Conservation (phyloP, 2,888 invertebrate genomes). For the Aspidiotus destructor region DNA sequence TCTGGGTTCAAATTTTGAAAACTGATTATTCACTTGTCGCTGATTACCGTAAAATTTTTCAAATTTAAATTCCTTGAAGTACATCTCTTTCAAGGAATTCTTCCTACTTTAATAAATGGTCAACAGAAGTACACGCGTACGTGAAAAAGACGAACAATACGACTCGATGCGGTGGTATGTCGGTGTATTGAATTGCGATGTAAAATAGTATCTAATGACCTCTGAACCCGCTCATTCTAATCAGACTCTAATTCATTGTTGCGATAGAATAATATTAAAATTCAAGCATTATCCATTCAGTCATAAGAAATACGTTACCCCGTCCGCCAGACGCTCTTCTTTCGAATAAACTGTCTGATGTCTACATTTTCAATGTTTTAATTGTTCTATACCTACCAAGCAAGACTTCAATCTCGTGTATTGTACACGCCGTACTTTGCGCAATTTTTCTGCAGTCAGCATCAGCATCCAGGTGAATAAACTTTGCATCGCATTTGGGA, state of each 20-base stretch:
- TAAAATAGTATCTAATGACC: constrained; percentile 29
- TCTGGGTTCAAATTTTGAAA: too few species aligned
- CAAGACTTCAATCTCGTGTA: too few species aligned
- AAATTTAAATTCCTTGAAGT: too few species aligned
- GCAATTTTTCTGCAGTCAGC: too few species aligned
- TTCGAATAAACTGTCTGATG: constrained; percentile 5
- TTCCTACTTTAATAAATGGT: not conserved
- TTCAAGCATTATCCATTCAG: constrained; percentile 26
- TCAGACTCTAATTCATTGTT: constrained; percentile 28
- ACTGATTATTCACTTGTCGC: too few species aligned
- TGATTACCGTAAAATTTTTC: too few species aligned
- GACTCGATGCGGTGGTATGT: constrained; percentile 13
- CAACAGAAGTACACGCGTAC: constrained; percentile 24
- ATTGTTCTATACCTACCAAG: too few species aligned
- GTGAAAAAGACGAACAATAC: constrained; percentile 13
- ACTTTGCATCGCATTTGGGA: too few species aligned
- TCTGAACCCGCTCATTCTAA: constrained; percentile 28
- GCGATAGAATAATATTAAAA: constrained; percentile 26
- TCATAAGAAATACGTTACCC: constrained; percentile 17
- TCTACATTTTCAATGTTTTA: not conserved
- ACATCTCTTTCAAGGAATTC: too few species aligned
- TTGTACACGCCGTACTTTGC: too few species aligned
- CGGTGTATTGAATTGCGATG: constrained; percentile 24
- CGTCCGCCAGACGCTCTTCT: constrained; percentile 12
- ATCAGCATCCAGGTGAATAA: too few species aligned